Base-by-base conservation (phyloP, 2,113 vertebrate genomes). In the Odobenus rosmarus region DNA sequence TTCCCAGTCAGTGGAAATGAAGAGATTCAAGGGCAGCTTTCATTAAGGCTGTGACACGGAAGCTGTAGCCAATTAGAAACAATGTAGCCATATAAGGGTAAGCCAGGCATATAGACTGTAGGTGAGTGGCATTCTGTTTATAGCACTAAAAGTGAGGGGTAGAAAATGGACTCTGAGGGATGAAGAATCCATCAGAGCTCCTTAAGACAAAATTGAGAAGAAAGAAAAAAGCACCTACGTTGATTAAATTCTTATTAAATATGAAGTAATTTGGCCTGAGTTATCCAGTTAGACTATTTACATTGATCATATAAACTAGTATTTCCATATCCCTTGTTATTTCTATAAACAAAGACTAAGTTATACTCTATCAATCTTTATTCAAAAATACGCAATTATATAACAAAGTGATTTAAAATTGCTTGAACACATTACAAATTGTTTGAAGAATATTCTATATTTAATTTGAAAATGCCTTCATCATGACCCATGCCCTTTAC, bases 361-460 rank as follows among this genome's bases (percentile, higher is more conserved):
- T 76, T 88, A 86, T 67, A 3, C 12, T 46, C 7, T 61, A 79
- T 61, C n/a, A 89, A 59, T 82, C n/a, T 79, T 87, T 61, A 64
- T 59, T 53, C 53, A 85, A 77, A 51, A 92, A 57, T 51, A 71
- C 59, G 4, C 53, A 33, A 69, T 86, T n/a, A 67, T 42, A 95
- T 83, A 89, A 83, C n/a, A 80, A 88, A 55, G 39, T 59, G 10
- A 92, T 51, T 88, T 7, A 49, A 71, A 95, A 92, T 42, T 89
- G 4, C 9, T 88, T 91, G 13, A 88, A 80, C 26, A 76, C 42
- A 93, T 28, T 79, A 36, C 2, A 84, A 88, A 88, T 59, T 84
- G 14, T 72, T 83, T 79, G 31, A 77, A 93, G 2, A 83, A 57
- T 72, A 90, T 36, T 72, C 18, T 79, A 76, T 23, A 91, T 19